Conservation (phyloP, 2,888 invertebrate genomes). For the Drosophila rellima region DNA sequence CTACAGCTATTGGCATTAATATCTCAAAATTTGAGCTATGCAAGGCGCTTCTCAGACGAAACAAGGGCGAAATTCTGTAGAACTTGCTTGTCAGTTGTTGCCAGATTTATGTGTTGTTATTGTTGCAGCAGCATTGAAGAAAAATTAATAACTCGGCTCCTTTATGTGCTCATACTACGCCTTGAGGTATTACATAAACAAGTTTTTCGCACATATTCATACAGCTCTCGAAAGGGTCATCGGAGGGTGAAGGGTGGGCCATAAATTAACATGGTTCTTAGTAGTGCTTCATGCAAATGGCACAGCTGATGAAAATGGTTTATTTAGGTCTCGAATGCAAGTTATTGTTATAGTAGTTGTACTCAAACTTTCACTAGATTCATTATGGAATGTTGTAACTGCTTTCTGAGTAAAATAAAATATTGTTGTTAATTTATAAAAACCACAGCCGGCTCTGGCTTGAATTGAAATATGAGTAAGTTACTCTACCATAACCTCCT, state of each 20-base stretch:
- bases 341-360: constrained; percentile 20
- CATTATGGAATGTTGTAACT: constrained; percentile 48
- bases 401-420: constrained; percentile 64
- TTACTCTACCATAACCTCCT: constrained; percentile 1
- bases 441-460: constrained; percentile 25
- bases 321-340: constrained; percentile 31
- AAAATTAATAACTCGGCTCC: constrained; percentile 48
- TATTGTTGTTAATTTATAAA: constrained; percentile 70
- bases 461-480: constrained; percentile 46
- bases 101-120: constrained; percentile 65
- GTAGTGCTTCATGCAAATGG: constrained; percentile 9
- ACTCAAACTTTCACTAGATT: constrained; percentile 56
- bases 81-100: constrained; percentile 69
- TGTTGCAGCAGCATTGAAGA: constrained; percentile 35
- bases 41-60: constrained; percentile 4
- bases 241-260: background rate
- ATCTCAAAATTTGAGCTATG: constrained; percentile 20
- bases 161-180: constrained; percentile 12
- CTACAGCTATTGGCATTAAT: constrained; percentile 21
- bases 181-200: constrained; percentile 25
- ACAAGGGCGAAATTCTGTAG: constrained; percentile 50
- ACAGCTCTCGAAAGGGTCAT: background rate
- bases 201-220: constrained; percentile 15
- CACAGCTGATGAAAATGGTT: constrained; percentile 31
- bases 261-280: constrained; percentile 29